Evolutionary conservation across 2,797 vertebrate species (phyloP).

Genomic region (Staurois parvus): DNA sequence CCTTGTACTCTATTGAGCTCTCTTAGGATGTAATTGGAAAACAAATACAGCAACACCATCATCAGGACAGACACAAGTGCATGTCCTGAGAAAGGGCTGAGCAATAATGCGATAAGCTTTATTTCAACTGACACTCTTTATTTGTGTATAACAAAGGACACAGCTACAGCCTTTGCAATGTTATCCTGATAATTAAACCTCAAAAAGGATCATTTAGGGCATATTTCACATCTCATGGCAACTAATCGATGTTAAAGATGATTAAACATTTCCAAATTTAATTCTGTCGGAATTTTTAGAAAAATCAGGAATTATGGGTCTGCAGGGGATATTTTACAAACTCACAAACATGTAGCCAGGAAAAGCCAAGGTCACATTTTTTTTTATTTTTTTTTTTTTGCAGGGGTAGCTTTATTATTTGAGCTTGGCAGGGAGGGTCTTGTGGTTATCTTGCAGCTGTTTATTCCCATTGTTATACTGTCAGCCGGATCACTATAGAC

Average conservation of each 20-base stretch:
- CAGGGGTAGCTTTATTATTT: not conserved
- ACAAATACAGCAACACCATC: constrained; percentile 72
- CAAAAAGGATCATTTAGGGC: constrained; percentile 61
- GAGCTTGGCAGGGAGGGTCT: not conserved
- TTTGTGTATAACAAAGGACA: constrained; percentile 70
- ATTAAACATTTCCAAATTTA: constrained; percentile 60
- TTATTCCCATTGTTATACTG: constrained; percentile 27
- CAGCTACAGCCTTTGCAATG: constrained; percentile 51
- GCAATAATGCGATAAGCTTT: constrained; percentile 70
- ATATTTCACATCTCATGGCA: constrained; percentile 66
- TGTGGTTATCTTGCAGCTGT: constrained; percentile 5
- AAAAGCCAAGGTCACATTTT: not conserved
- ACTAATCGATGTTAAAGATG: constrained; percentile 37
- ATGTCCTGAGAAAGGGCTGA: constrained; percentile 67
- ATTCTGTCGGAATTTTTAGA: constrained; percentile 9
- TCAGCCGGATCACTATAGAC: constrained; percentile 22
- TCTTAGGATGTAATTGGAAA: constrained; percentile 75
- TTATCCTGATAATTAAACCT: constrained; percentile 67
- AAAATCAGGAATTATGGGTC: constrained; percentile 27
- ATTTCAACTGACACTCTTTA: constrained; percentile 71
- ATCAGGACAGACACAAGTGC: constrained; percentile 69
- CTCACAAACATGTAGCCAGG: not conserved
- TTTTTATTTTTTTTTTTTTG: not conserved
- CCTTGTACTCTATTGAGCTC: constrained; percentile 70
- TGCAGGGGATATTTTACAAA: constrained; percentile 7